These are phyloP conservation scores for Mionectes macconnelli DNA, from an alignment of 2,113 vertebrate genomes.

Conservation along the genomic window DNA sequence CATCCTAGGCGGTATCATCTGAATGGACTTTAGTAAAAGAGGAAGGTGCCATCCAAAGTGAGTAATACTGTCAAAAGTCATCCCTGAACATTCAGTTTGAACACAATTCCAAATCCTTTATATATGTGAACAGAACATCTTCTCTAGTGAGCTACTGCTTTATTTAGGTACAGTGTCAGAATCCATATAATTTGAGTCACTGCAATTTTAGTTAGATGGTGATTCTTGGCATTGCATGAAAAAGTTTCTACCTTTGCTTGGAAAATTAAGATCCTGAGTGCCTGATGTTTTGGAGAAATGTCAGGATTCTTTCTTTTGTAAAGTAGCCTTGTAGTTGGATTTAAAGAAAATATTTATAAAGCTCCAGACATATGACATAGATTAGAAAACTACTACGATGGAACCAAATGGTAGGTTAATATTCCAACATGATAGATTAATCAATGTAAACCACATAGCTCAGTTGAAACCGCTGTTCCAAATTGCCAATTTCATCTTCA, in stretches of 20 bases:
- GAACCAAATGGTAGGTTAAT: constrained; percentile 64
- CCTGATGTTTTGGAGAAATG: not conserved
- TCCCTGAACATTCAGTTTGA: not conserved
- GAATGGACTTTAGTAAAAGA: not conserved
- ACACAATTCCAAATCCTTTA: not conserved
- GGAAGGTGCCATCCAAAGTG: not conserved
- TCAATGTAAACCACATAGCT: constrained; percentile 72
- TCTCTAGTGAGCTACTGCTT: not conserved
- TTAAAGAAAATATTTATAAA: constrained; percentile 59
- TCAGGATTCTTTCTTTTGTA: not conserved
- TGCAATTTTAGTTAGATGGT: not conserved
- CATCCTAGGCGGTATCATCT: not conserved
- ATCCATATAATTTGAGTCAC: not conserved
- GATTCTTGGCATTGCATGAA: not conserved
- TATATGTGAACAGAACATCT: not conserved
- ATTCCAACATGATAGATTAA: constrained; percentile 70
- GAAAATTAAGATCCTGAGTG: not conserved
- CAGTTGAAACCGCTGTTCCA: constrained; percentile 66
- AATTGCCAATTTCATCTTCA: constrained; percentile 74
- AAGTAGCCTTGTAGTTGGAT: constrained; percentile 23
- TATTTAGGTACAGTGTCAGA: not conserved
- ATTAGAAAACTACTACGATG: constrained; percentile 44
- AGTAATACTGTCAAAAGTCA: not conserved
- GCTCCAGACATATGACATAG: constrained; percentile 48
- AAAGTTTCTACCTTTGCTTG: not conserved